phyloP scores from a whole-genome alignment of 2,113 vertebrate genomes.

The Phalacrocorax carbo region DNA sequence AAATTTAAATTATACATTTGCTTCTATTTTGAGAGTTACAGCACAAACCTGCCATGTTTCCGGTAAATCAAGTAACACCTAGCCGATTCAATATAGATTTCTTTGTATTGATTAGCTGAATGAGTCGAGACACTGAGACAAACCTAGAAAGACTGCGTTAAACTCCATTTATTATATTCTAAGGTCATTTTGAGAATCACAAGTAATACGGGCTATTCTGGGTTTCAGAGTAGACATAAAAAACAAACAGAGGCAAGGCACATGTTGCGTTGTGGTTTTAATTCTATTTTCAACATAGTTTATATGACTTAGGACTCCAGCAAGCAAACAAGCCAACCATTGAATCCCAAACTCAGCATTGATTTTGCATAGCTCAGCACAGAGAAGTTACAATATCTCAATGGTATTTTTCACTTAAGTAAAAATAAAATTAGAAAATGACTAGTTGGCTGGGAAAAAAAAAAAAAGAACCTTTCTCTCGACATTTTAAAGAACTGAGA shows the following conservation, averaged over 20 bases:
- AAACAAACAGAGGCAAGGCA: conserved; percentile 41
- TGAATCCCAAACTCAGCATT: conserved; percentile 7
- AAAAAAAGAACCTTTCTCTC: background rate
- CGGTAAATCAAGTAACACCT: background rate
- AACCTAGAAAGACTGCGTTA: background rate
- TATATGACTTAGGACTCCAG: conserved; percentile 6
- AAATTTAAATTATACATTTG: background rate
- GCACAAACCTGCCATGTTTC: background rate
- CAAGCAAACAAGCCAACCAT: conserved; percentile 37
- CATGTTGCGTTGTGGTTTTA: conserved; percentile 42
- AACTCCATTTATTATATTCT: background rate
- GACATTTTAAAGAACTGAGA: background rate
- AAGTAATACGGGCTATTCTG: conserved; percentile 6
- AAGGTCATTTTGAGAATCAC: conserved; percentile 22
- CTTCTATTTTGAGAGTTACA: background rate
- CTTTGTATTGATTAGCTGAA: background rate
- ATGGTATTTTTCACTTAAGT: background rate
- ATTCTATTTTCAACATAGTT: conserved; percentile 60
- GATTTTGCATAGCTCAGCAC: conserved; percentile 17
- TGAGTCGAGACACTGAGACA: background rate
- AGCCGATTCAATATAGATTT: background rate
- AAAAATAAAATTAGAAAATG: conserved; percentile 39
- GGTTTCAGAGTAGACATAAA: conserved; percentile 46
- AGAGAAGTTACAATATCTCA: conserved; percentile 14
- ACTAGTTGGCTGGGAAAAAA: background rate